phyloP scores from a whole-genome alignment of 2,797 vertebrate genomes.

The Pipistrellus pipistrellus region DNA sequence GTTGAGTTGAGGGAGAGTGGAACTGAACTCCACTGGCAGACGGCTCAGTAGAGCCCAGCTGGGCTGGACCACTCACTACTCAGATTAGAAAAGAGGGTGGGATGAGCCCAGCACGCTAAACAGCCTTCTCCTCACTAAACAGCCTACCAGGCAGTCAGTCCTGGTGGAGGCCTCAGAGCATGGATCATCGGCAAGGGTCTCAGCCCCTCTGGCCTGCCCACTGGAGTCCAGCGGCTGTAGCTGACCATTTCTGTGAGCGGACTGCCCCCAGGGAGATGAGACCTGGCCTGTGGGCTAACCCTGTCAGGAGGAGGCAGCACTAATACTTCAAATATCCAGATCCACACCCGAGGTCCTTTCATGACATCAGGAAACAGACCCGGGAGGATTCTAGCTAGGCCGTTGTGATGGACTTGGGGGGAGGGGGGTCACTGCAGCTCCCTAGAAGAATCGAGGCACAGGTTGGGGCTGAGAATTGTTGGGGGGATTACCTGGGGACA shows the following conservation, averaged over 20 bases:
- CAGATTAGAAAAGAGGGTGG: not conserved
- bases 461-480: not conserved
- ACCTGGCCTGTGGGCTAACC: not conserved
- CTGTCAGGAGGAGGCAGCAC: not conserved
- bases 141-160: not conserved
- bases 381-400: not conserved
- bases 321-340: not conserved
- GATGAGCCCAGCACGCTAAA: not conserved
- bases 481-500: conserved; percentile 60
- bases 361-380: conserved; percentile 22
- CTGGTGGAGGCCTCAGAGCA: not conserved
- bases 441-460: not conserved
- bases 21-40: not conserved
- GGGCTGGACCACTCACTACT: not conserved
- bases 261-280: not conserved
- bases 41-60: not conserved
- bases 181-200: not conserved
- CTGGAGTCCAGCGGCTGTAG: not conserved
- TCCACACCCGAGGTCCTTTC: not conserved
- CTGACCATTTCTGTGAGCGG: not conserved
- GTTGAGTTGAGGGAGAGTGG: not conserved
- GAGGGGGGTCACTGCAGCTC: not conserved
- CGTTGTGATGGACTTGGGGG: not conserved
- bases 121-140: not conserved
- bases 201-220: not conserved